Conservation (phyloP, 2,797 vertebrate genomes). For the Pteropus rufus region DNA sequence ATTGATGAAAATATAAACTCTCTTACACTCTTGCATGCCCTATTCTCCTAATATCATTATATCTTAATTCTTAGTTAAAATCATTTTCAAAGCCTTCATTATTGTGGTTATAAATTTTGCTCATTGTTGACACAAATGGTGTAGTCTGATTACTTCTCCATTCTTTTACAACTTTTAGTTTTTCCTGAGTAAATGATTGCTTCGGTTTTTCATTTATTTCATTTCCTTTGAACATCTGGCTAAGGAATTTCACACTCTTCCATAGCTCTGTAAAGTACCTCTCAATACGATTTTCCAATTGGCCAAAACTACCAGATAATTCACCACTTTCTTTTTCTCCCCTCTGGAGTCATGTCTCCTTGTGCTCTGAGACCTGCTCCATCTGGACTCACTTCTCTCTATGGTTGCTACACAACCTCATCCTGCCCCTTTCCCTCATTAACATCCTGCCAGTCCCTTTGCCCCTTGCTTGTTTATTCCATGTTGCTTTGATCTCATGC, state of each 20-base stretch:
- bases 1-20: background rate
- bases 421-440: background rate
- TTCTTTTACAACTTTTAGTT: background rate
- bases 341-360: background rate
- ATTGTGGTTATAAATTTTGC: background rate
- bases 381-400: background rate
- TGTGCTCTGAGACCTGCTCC: background rate
- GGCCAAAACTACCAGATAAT: background rate
- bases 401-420: background rate
- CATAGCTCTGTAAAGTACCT: background rate
- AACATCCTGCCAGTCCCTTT: background rate
- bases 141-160: background rate
- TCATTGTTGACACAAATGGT: background rate
- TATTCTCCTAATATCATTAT: background rate
- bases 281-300: background rate
- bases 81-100: constrained; percentile 1
- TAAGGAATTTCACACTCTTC: background rate
- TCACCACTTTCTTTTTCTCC: background rate
- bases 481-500: background rate
- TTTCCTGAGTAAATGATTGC: constrained; percentile 26
- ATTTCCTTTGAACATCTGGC: constrained; percentile 8
- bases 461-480: background rate
- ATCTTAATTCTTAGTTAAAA: background rate
- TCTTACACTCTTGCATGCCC: background rate
- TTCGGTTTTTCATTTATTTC: background rate